A percentile compares a stretch with the other conserved stretches of the same genome.
Conservation (phyloP, 2,888 invertebrate genomes). For the Graphium colonna region DNA sequence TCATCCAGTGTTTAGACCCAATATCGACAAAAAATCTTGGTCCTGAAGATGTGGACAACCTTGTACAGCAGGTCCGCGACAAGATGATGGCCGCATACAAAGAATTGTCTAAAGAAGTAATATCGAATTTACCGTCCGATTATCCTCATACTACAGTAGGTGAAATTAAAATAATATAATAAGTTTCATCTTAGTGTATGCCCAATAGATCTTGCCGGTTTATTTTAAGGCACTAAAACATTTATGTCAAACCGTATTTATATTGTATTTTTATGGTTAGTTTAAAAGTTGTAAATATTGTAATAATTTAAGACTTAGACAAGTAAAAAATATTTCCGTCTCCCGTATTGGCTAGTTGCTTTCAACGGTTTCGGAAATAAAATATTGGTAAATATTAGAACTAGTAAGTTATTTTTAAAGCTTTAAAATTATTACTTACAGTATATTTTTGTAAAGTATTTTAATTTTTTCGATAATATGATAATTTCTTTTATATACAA, state of each 20-base stretch:
- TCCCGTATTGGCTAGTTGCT: no score
- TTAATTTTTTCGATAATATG: no score
- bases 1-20: constrained; percentile 73
- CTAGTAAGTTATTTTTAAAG: no score
- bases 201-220: background rate
- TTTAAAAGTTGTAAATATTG: background rate
- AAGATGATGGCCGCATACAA: constrained; percentile 68
- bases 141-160: constrained; percentile 49
- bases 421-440: no score
- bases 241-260: no score
- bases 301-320: no score
- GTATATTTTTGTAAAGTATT: no score
- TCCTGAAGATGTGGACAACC: constrained; percentile 62
- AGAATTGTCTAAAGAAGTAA: constrained; percentile 64
- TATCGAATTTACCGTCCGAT: constrained; percentile 55
- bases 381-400: no score
- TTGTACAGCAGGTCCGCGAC: constrained; percentile 59
- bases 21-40: constrained; percentile 67
- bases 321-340: no score
- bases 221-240: background rate
- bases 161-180: background rate
- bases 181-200: background rate
- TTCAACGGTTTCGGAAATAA: no score
- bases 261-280: background rate
- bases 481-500: no score